These are phyloP conservation scores for Callipepla californica DNA, from an alignment of 2,113 vertebrate species.

Conservation along the genomic window DNA sequence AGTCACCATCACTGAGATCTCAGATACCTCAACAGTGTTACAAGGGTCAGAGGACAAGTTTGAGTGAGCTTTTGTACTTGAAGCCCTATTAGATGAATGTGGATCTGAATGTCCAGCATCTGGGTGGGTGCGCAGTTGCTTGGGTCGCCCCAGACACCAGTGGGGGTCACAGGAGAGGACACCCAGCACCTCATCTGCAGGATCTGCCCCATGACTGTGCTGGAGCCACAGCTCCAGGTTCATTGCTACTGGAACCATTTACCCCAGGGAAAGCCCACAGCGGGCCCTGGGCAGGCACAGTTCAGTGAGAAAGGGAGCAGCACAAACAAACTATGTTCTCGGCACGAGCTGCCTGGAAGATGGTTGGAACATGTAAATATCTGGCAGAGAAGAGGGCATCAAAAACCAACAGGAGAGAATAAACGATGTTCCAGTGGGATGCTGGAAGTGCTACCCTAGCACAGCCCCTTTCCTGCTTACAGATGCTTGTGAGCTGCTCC, in stretches of 20 bases:
- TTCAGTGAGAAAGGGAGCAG: fast-evolving
- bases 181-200: background rate
- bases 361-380: background rate
- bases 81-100: background rate
- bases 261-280: background rate
- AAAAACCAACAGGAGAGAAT: background rate
- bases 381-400: background rate
- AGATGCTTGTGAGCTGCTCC: background rate
- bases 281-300: background rate
- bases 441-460: background rate
- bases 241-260: background rate
- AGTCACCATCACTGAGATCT: background rate
- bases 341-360: background rate
- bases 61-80: background rate
- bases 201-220: background rate
- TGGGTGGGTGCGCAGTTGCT: background rate
- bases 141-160: fast-evolving
- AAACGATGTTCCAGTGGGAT: background rate
- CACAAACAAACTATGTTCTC: background rate
- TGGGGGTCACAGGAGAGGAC: background rate
- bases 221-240: background rate
- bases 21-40: background rate
- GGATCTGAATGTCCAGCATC: background rate
- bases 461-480: background rate
- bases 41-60: background rate